A percentile compares a stretch with the other conserved stretches of the same genome.
Evolutionary conservation across 2,888 invertebrate species (phyloP).

Genomic region (Artemia sinica): DNA sequence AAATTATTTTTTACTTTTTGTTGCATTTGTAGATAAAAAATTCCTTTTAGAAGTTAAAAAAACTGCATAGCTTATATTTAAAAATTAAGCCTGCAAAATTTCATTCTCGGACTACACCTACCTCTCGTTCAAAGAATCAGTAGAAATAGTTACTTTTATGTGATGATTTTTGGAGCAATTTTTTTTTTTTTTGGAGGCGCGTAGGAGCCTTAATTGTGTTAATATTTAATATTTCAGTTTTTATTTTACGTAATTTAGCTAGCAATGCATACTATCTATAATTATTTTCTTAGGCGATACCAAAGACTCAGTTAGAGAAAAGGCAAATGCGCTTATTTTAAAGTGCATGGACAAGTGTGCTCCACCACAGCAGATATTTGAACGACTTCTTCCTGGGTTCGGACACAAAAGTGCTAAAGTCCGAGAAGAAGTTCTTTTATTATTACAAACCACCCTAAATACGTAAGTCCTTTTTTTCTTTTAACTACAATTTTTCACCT

Average conservation of each 20-base stretch:
- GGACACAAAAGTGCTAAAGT: slow-evolving; percentile 83
- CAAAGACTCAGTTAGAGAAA: slow-evolving; percentile 49
- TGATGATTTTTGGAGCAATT: slow-evolving; percentile 11
- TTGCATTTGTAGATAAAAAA: too few relatives aligned
- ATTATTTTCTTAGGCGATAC: slow-evolving; percentile 38
- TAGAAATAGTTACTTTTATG: too few relatives aligned
- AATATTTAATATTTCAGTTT: slow-evolving; percentile 16
- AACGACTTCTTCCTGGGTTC: slow-evolving; percentile 50
- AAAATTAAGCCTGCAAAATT: too few relatives aligned
- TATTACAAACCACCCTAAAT: slow-evolving; percentile 61
- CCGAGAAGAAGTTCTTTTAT: slow-evolving; percentile 66
- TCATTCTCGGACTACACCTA: too few relatives aligned
- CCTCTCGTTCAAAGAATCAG: too few relatives aligned
- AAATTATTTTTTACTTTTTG: too few relatives aligned
- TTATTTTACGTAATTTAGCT: neutral
- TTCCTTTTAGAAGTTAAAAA: too few relatives aligned
- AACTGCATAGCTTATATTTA: too few relatives aligned
- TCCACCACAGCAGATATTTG: slow-evolving; percentile 49
- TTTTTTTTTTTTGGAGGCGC: slow-evolving; percentile 1
- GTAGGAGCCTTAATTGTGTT: neutral
- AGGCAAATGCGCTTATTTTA: slow-evolving; percentile 50
- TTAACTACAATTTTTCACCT: neutral
- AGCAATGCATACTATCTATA: neutral
- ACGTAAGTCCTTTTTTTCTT: slow-evolving; percentile 41
- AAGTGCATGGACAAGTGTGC: slow-evolving; percentile 55